Conservation (phyloP, 1,140 invertebrate genomes). For the Marisa cornuarietis region DNA sequence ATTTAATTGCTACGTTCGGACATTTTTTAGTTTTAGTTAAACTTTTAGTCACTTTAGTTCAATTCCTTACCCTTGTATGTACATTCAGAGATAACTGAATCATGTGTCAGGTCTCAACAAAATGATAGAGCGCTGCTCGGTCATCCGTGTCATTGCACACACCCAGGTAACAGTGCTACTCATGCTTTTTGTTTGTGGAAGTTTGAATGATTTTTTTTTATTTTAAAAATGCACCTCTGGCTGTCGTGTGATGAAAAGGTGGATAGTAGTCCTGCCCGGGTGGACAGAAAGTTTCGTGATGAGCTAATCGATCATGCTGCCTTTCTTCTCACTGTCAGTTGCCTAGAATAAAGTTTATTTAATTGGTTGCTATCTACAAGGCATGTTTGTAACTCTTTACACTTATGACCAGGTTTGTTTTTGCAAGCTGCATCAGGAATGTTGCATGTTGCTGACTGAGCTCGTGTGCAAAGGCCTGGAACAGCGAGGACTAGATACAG, state of each 20-base stretch:
- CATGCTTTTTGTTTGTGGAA: not conserved
- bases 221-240: not conserved
- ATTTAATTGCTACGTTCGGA: too few species aligned
- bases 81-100: too few species aligned
- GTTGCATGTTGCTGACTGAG: slow-evolving; percentile 80
- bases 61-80: too few species aligned
- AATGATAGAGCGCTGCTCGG: slow-evolving; percentile 98
- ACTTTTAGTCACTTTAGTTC: too few species aligned
- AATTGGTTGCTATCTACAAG: too few species aligned
- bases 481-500: slow-evolving; percentile 99
- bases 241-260: slow-evolving; percentile 20
- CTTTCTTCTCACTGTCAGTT: slow-evolving; percentile 22
- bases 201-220: too few species aligned
- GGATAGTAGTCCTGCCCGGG: slow-evolving; percentile 23
- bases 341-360: too few species aligned
- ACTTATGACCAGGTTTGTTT: not conserved
- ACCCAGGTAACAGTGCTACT: slow-evolving; percentile 80
- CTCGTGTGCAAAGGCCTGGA: slow-evolving; percentile 97
- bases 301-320: slow-evolving; percentile 25
- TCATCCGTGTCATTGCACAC: slow-evolving; percentile 95
- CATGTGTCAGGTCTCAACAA: slow-evolving; percentile 91
- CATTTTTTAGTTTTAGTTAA: too few species aligned
- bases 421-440: not conserved
- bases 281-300: not conserved
- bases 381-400: not conserved